Evolutionary conservation across 2,888 invertebrate genomes (phyloP).

Genomic region (Gortyna flavago): DNA sequence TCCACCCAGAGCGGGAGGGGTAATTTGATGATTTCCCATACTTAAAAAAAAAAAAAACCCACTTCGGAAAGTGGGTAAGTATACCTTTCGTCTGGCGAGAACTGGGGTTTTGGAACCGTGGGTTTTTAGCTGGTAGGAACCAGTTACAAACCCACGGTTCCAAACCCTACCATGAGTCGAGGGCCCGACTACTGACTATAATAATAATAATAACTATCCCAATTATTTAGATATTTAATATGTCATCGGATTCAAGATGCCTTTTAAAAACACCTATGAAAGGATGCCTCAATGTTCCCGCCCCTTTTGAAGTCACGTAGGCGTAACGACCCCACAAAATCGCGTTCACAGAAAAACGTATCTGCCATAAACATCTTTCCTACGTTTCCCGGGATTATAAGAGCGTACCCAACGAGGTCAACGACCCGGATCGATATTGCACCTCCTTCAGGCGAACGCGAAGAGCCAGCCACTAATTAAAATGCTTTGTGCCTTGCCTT

Average conservation of each 20-base stretch:
- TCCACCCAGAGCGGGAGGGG: too few relatives aligned
- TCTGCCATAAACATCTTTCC: conserved; percentile 3
- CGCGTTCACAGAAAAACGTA: background rate
- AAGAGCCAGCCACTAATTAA: conserved; percentile 41
- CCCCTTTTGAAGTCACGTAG: background rate
- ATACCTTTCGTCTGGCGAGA: background rate
- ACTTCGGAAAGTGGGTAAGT: background rate
- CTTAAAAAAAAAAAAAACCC: too few relatives aligned
- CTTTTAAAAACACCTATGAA: background rate
- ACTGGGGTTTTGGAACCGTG: too few relatives aligned
- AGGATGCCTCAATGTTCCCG: background rate
- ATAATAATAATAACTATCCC: too few relatives aligned
- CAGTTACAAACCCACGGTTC: background rate
- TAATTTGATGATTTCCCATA: too few relatives aligned
- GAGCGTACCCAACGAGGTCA: conserved; percentile 51
- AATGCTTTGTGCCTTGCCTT: conserved; percentile 15
- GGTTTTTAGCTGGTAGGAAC: too few relatives aligned
- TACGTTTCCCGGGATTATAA: background rate
- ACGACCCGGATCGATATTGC: conserved; percentile 75
- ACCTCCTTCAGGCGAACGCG: conserved; percentile 52
- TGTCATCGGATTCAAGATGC: too few relatives aligned
- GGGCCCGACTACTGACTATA: background rate
- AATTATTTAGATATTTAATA: too few relatives aligned
- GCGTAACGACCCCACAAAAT: background rate
- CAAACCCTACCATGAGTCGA: too few relatives aligned